These are phyloP conservation scores for Mactra quadrangularis DNA, from an alignment of 1,140 invertebrate species.

Conservation along the genomic window DNA sequence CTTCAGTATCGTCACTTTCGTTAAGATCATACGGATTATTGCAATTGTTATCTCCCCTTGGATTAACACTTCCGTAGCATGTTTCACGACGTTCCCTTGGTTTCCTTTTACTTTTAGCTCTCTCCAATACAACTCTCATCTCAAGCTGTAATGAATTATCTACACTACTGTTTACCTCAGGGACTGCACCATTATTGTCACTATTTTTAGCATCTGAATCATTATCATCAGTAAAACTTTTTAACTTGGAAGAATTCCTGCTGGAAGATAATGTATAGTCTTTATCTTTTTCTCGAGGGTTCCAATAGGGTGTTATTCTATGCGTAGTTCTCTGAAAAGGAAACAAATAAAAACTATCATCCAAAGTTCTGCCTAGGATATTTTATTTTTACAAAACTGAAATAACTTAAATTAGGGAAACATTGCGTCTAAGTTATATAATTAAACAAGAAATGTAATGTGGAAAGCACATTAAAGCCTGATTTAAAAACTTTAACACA, in stretches of 20 bases:
- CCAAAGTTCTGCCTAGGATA: too few relatives aligned
- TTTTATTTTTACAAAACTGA: too few relatives aligned
- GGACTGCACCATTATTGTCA: not conserved
- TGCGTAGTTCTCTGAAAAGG: constrained; percentile 11
- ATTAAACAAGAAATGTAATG: too few relatives aligned
- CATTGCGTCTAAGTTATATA: too few relatives aligned
- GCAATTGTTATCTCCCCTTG: not conserved
- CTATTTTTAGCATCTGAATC: not conserved
- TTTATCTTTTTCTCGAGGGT: constrained; percentile 38
- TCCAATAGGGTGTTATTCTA: constrained; percentile 36
- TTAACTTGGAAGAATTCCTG: not conserved
- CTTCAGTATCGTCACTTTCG: constrained; percentile 12
- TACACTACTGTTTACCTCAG: not conserved
- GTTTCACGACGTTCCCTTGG: not conserved
- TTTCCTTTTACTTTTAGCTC: constrained; percentile 13
- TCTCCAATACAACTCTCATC: constrained; percentile 7
- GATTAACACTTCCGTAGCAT: not conserved
- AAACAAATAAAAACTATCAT: too few relatives aligned
- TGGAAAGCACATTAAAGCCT: too few relatives aligned
- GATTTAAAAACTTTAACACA: too few relatives aligned
- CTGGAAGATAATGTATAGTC: constrained; percentile 43
- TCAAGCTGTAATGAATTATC: constrained; percentile 10
- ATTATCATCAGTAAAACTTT: not conserved
- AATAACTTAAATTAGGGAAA: too few relatives aligned
- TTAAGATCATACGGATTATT: constrained; percentile 18